phyloP scores from a whole-genome alignment of 2,797 vertebrate species.

The Hipposideros larvatus region DNA sequence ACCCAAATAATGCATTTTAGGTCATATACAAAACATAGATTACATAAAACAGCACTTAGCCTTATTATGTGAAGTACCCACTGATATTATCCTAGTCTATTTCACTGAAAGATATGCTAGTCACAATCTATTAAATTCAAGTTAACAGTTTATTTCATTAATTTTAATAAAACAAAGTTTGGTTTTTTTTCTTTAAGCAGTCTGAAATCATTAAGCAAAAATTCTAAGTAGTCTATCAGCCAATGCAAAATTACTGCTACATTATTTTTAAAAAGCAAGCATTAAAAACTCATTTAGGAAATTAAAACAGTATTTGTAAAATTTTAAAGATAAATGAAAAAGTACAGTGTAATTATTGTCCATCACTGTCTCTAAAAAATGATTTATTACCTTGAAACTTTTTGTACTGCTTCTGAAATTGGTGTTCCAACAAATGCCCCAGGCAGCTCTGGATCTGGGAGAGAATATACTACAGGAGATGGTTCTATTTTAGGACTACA shows the following conservation, averaged over 20 bases:
- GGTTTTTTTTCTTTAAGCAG: not conserved
- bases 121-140: not conserved
- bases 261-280: not conserved
- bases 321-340: conserved; percentile 35
- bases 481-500: conserved; percentile 86
- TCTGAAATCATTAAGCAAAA: conserved; percentile 3
- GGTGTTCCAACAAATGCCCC: conserved; percentile 95
- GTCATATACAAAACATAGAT: not conserved
- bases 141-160: not conserved
- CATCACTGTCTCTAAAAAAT: not conserved
- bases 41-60: not conserved
- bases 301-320: not conserved
- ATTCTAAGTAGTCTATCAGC: not conserved
- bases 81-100: not conserved
- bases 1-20: conserved; percentile 9
- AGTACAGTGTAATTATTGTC: not conserved
- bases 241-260: not conserved
- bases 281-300: conserved; percentile 9
- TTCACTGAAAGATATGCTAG: not conserved
- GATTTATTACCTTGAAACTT: conserved; percentile 92
- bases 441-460: conserved; percentile 82
- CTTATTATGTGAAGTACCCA: not conserved
- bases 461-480: conserved; percentile 70
- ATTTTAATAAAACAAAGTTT: not conserved
- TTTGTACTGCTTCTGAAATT: conserved; percentile 90